Conservation (phyloP, 1,140 invertebrate species). For the Ectropis grisescens region DNA sequence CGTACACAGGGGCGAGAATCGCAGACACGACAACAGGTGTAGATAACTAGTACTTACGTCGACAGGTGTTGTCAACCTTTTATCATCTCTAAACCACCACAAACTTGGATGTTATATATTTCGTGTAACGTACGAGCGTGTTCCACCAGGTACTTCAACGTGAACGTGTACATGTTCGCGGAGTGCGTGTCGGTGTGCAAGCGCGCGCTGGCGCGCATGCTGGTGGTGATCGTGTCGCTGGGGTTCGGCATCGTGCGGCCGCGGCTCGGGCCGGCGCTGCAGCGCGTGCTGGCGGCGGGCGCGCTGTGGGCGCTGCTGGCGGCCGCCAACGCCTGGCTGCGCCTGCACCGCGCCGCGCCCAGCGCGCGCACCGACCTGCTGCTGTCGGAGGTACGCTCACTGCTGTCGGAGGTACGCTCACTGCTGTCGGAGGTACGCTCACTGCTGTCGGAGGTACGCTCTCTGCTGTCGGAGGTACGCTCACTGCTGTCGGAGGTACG, state of each 20-base stretch:
- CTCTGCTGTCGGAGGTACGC: no score
- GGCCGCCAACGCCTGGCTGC: conserved; percentile 85
- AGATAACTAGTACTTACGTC: no score
- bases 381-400: conserved; percentile 79
- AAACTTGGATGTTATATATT: no score
- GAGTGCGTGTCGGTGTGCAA: conserved; percentile 90
- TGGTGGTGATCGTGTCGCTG: conserved; percentile 93
- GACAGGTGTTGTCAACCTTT: no score
- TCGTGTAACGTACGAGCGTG: no score
- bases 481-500: no score
- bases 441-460: no score
- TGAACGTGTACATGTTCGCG: conserved; percentile 73
- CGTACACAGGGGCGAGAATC: no score
- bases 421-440: no score
- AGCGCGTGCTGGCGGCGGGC: conserved; percentile 88
- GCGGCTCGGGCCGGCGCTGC: conserved; percentile 86
- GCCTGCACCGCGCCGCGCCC: conserved; percentile 78
- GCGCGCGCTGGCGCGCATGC: conserved; percentile 89
- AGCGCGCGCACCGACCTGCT: conserved; percentile 77
- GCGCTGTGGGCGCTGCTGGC: conserved; percentile 86
- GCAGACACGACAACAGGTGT: no score
- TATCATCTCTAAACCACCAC: no score
- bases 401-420: no score
- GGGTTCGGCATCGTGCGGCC: conserved; percentile 96
- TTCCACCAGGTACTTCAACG: conserved; percentile 45